Evolutionary conservation across 2,113 vertebrate species (phyloP), one percentile per base, ranked within the genome.

Genomic region (Toxostoma redivivum): DNA sequence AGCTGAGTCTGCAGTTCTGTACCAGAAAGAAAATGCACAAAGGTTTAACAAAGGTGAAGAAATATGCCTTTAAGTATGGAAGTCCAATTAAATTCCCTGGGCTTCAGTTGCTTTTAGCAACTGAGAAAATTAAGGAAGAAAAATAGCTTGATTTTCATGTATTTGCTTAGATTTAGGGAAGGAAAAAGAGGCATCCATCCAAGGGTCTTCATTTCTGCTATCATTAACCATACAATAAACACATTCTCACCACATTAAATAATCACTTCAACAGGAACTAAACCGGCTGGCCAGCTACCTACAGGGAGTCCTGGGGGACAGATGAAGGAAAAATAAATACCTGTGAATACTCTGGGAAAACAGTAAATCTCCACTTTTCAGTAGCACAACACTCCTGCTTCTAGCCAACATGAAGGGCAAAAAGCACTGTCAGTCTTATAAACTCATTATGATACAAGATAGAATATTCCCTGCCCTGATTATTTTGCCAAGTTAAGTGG

Each of bases 101-200:
- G 15, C 40, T 90, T 15, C 35, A 61, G 38, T 50, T 27, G 1
- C 42, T 82, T 50, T 70, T 72, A 80, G 17, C 45, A 53, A 66
- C 11, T 40, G 35, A 47, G 50, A 82, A 82, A 33, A 93, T 70
- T 47, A 85, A 82, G 54, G 31, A 76, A 89, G 57, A 61, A 71
- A 62, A 79, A 64, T 15, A 77, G 19, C 67, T 67, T 80, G 31
- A 74, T 83, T 88, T 90, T 62, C 22, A 78, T 56, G 15, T 37
- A 66, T 91, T 95, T 96, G 62, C 86, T 90, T 90, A 83, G 54
- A 90, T 88, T 70, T 77, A 69, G n/a, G n/a, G 58, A 87, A 82
- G 30, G 22, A 67, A 78, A 71, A 48, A 28, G 47, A 56, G 45
- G 56, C 71, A 78, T 73, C 58, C 51, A 83, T 86, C 62, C 74